Base-by-base conservation (phyloP, 2,797 vertebrate species). In the Pantherophis alleghaniensis region DNA sequence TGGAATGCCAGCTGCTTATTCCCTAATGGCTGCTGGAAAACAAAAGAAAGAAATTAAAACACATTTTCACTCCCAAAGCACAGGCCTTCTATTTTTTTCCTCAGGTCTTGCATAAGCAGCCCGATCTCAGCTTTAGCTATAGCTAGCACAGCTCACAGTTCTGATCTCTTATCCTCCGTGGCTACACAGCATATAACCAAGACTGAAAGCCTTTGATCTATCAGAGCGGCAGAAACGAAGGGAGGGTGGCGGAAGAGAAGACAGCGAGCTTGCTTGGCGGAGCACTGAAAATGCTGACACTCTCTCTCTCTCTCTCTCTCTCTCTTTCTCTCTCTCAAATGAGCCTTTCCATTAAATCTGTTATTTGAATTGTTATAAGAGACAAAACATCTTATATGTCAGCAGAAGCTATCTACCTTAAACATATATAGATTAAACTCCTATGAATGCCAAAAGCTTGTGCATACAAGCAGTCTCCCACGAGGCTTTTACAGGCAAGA, bases 1-100 rank as follows among this genome's bases (percentile, higher is more conserved):
- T 99, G 99, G 98, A 99, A 99, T 95, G 99, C 99, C 98, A 99
- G 98, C 98, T 99, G 99, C 97, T 99, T 99, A 97, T 97, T 99
- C 97, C 99, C 98, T 97, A 99, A 97, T 95, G 98, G 98, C 98
- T 98, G 97, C 97, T 96, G 94, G 93, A 94, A 96, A 96, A 95
- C 96, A 97, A 96, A 97, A 96, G 94, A 96, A 95, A 97, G 95
- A 96, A 95, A 96, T 91, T 94, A 96, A 12, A 87, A 96, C 94
- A 0, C 3, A 96, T 86, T 93, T 18, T 93, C 95, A 24, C 93
- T 93, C 88, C 79, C 1, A 94, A 79, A 91, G 94, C 94, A 93
- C 88, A 55, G 95, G 37, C 92, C 94, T 92, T 0, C 87, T 60
- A 20, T 59, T 90, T 89, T n/a, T 89, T 74, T 86, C 51, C 26